A percentile compares a stretch with the other conserved stretches of the same genome.
Conservation (phyloP, 2,113 vertebrate species). For the Archilochus colubris region DNA sequence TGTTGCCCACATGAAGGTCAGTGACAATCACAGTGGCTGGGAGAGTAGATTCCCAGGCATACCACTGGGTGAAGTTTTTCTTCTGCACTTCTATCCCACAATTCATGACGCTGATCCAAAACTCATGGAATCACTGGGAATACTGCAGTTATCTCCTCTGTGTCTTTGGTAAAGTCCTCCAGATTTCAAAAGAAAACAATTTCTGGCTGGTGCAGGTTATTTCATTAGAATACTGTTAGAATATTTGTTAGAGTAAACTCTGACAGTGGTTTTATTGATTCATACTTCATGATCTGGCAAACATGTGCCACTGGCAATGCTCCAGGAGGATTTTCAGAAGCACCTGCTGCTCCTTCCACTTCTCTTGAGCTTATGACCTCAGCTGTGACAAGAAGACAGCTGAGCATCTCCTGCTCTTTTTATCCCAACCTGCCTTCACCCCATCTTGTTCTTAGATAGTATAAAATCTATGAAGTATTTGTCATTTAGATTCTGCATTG, state of each 20-base stretch:
- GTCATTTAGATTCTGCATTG: accelerated
- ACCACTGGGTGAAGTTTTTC: background rate
- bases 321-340: background rate
- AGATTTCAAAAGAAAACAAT: background rate
- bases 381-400: background rate
- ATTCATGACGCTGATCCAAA: background rate
- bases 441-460: background rate
- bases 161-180: background rate
- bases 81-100: background rate
- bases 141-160: background rate
- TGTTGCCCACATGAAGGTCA: background rate
- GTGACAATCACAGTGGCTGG: background rate
- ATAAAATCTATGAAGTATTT: background rate
- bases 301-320: background rate
- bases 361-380: background rate
- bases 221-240: background rate
- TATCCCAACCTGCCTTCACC: background rate
- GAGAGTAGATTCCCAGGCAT: slow-evolving; percentile 8
- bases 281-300: background rate
- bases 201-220: background rate
- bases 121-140: background rate
- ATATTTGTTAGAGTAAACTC: too few relatives aligned
- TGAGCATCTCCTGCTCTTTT: background rate
- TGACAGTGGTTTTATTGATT: background rate
- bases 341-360: slow-evolving; percentile 29